Percentiles rank a stretch among this genome's conserved stretches.
These are phyloP conservation scores for Phrynocephalus forsythii DNA, from an alignment of 2,797 vertebrate genomes.

Conservation along the genomic window DNA sequence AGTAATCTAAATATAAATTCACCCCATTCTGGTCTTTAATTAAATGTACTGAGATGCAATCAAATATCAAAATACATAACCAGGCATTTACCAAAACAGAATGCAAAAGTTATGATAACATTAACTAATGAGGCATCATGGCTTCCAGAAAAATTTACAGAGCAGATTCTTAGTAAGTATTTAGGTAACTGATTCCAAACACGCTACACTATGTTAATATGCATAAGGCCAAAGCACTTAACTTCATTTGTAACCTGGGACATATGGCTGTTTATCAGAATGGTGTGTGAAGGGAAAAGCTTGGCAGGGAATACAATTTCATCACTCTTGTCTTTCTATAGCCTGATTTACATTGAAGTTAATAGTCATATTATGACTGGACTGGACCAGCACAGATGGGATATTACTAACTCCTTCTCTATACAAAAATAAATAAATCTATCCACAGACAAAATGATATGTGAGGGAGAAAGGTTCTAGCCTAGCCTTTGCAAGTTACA, in stretches of 20 bases:
- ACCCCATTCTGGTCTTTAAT: background rate
- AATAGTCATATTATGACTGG: background rate
- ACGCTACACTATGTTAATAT: slow-evolving; percentile 49
- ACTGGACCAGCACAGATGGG: background rate
- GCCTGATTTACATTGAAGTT: background rate
- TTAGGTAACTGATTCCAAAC: slow-evolving; percentile 59
- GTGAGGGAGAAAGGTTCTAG: background rate
- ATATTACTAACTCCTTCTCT: background rate
- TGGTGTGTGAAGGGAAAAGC: slow-evolving; percentile 29
- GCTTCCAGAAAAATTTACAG: slow-evolving; percentile 53
- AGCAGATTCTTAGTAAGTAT: slow-evolving; percentile 64
- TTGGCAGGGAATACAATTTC: background rate
- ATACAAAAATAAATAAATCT: background rate
- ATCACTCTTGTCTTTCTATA: background rate
- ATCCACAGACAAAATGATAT: background rate
- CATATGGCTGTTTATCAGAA: slow-evolving; percentile 38
- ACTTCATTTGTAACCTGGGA: slow-evolving; percentile 26
- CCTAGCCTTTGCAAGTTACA: background rate
- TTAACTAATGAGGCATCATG: slow-evolving; percentile 48
- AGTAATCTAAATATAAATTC: background rate
- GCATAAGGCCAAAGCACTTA: slow-evolving; percentile 53
- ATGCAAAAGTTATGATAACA: slow-evolving; percentile 58
- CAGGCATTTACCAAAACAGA: slow-evolving; percentile 45
- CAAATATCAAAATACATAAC: slow-evolving; percentile 68
- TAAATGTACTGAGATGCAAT: background rate